A percentile compares a stretch with the other conserved stretches of the same genome.
Evolutionary conservation across 2,113 vertebrate species (phyloP).

Genomic region (Mesembrinibis cayennensis): DNA sequence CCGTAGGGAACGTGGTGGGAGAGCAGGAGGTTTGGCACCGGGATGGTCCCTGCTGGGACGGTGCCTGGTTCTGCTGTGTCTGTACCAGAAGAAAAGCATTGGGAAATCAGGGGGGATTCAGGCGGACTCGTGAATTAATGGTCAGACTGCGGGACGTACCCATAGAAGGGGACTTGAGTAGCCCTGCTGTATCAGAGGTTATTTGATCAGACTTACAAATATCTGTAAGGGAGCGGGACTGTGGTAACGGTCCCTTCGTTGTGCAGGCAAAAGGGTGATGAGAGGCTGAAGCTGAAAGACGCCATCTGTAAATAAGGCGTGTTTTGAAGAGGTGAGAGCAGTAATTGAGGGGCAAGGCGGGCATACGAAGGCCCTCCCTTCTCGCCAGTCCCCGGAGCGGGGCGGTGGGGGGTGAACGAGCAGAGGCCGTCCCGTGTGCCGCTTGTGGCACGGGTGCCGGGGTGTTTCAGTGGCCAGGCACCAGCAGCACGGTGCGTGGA

Average conservation of each 20-base stretch:
- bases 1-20: background rate
- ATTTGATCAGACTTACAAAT: background rate
- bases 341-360: rapidly evolving
- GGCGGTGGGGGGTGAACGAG: background rate
- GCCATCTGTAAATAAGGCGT: background rate
- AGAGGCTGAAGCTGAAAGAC: background rate
- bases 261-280: background rate
- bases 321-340: background rate
- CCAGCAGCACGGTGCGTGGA: background rate
- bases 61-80: background rate
- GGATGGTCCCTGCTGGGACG: background rate
- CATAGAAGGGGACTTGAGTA: background rate
- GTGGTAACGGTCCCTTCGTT: background rate
- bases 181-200: background rate
- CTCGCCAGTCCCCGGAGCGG: rapidly evolving
- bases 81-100: background rate
- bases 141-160: background rate
- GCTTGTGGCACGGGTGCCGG: background rate
- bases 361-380: rapidly evolving
- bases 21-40: background rate
- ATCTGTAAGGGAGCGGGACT: background rate
- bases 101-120: background rate
- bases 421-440: background rate
- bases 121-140: background rate
- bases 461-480: background rate